Conservation (phyloP, 2,888 invertebrate genomes). For the Scrobipalpa costella region DNA sequence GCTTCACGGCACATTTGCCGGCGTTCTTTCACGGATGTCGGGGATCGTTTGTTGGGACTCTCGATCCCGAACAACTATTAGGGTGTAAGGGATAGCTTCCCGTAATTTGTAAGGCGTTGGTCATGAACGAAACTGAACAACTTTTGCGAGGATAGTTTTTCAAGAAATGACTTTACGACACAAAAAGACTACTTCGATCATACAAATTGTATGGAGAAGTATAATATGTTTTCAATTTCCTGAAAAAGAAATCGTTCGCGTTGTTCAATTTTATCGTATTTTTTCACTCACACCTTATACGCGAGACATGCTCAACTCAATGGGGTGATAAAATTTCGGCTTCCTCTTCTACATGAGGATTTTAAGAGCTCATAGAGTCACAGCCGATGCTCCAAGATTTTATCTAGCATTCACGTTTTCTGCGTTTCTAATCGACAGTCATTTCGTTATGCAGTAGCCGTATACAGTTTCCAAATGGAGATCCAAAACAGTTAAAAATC, state of each 20-base stretch:
- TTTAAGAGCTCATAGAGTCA: constrained; percentile 26
- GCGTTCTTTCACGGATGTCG: constrained; percentile 59
- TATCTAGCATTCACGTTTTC: constrained; percentile 15
- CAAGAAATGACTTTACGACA: no score
- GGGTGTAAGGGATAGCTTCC: no score
- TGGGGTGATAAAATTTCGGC: constrained; percentile 58
- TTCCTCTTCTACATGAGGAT: constrained; percentile 48
- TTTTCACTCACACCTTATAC: constrained; percentile 62
- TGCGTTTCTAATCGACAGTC: background rate
- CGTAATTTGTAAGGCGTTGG: no score
- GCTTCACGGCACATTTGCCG: constrained; percentile 62
- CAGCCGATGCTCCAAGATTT: constrained; percentile 27
- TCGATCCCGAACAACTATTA: constrained; percentile 46
- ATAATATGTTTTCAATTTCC: no score
- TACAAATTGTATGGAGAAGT: no score
- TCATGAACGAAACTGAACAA: no score
- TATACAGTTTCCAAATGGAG: constrained; percentile 28
- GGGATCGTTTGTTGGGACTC: constrained; percentile 51
- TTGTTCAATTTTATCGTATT: no score
- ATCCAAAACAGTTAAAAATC: constrained; percentile 19
- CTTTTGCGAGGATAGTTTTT: no score
- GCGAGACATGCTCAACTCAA: constrained; percentile 60
- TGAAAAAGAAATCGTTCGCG: no score
- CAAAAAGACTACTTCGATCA: no score
- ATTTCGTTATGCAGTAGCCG: background rate